Base-by-base conservation (phyloP, 2,113 vertebrate species). In the Podarcis cretensis region DNA sequence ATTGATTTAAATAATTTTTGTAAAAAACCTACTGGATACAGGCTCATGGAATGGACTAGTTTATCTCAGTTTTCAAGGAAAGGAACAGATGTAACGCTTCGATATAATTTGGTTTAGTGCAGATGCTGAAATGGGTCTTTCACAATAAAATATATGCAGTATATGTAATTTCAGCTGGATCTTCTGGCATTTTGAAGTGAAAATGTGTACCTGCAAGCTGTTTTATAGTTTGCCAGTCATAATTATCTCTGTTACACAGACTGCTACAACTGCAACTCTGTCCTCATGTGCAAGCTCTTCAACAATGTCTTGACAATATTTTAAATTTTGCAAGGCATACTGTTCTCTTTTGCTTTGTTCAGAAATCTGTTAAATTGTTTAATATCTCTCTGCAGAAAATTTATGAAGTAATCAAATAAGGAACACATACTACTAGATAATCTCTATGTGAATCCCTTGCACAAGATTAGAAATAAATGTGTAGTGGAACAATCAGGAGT, bases 131-230 rank as follows among this genome's bases (percentile, higher is more conserved):
- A 96, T 95, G 93, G 95, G 95, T 87, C 89, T 94, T 93, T 97
- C 95, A 93, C 96, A 96, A 95, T 96, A 96, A 97, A 97, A 97
- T 96, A 97, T 95, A 97, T 90, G 94, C 96, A 95, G 93, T 96
- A 95, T 96, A 96, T 94, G 95, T 95, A 95, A 96, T 97, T 96
- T 97, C 95, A 93, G 95, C 93, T 95, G 95, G 95, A 95, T 96
- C 94, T 96, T 96, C 96, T 96, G 92, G 94, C 95, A 92, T 95
- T 96, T 96, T 96, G 95, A 96, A 97, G 94, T 96, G 96, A 96
- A 97, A 96, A 96, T 96, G 97, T 97, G 97, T 97, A 97, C 97
- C 97, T 97, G 97, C 96, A 97, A 97, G 96, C 97, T 97, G 97
- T 96, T 97, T 96, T 95, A 96, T 96, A 95, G 95, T 93, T 96